A percentile compares a stretch with the other conserved stretches of the same genome.
These are phyloP conservation scores for Caenorhabditis sinica DNA, from an alignment of 2,888 invertebrate species.

Conservation along the genomic window DNA sequence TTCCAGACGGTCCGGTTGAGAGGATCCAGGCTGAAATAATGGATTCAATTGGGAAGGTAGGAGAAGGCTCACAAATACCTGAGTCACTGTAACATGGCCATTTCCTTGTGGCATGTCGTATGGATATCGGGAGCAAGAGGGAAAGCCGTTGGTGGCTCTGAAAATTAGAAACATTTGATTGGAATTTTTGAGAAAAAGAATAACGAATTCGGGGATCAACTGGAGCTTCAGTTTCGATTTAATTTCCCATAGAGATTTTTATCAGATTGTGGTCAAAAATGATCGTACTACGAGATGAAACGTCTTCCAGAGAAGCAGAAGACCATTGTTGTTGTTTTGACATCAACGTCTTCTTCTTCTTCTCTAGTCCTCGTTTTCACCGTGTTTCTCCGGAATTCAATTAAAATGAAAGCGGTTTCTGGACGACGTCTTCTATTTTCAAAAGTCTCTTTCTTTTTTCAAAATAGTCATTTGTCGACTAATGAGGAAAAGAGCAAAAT, in stretches of 20 bases:
- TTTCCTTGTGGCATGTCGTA: slow-evolving; percentile 58
- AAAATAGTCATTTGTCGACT: slow-evolving; percentile 43
- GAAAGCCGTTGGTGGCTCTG: slow-evolving; percentile 55
- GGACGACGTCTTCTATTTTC: slow-evolving; percentile 38
- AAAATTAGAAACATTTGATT: slow-evolving; percentile 1
- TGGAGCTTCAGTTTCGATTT: no score
- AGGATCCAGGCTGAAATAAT: slow-evolving; percentile 52
- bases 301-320: slow-evolving; percentile 2
- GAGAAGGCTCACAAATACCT: slow-evolving; percentile 13
- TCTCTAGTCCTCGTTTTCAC: slow-evolving; percentile 12
- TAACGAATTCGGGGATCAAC: not conserved
- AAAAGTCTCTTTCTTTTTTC: slow-evolving; percentile 13
- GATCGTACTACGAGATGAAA: slow-evolving; percentile 30
- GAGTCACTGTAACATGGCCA: slow-evolving; percentile 36
- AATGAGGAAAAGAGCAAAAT: slow-evolving; percentile 53
- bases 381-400: slow-evolving; percentile 59
- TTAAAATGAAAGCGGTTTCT: slow-evolving; percentile 53
- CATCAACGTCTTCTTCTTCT: slow-evolving; percentile 9
- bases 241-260: not conserved
- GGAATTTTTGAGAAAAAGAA: not conserved
- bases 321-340: slow-evolving; percentile 55
- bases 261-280: not conserved
- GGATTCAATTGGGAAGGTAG: not conserved
- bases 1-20: slow-evolving; percentile 48
- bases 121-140: slow-evolving; percentile 55